phyloP scores from a whole-genome alignment of 53 echinoderm and acorn worm species.

The Paracentrotus lividus region DNA sequence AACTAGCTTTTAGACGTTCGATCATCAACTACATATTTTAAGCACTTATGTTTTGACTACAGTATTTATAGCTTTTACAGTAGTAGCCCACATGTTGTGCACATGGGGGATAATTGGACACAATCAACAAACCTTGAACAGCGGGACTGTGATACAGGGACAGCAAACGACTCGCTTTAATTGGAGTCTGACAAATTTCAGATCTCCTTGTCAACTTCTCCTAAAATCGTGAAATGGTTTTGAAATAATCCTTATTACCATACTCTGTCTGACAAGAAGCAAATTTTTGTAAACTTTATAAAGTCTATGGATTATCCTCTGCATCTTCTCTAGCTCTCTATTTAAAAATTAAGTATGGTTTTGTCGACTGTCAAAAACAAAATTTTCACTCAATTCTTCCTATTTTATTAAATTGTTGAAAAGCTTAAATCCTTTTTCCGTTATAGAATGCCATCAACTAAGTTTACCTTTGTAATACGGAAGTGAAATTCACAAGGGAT shows the following conservation, averaged over 20 bases:
- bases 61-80: neutral
- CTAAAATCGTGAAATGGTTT: neutral
- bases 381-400: too few relatives aligned
- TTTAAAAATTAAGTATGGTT: too few relatives aligned
- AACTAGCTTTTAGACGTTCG: too few relatives aligned
- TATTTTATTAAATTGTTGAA: too few relatives aligned
- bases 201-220: neutral
- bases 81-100: slow-evolving; percentile 31
- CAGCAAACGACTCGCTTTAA: neutral
- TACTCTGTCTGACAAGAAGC: neutral
- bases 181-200: slow-evolving; percentile 20
- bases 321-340: neutral
- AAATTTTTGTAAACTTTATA: too few relatives aligned
- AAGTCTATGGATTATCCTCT: neutral
- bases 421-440: too few relatives aligned
- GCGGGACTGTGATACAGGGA: neutral
- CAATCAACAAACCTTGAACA: neutral
- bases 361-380: too few relatives aligned
- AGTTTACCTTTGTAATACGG: too few relatives aligned
- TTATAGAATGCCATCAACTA: too few relatives aligned
- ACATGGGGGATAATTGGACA: slow-evolving; percentile 29
- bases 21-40: too few relatives aligned
- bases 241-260: neutral
- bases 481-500: too few relatives aligned
- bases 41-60: too few relatives aligned